Evolutionary conservation across 2,797 vertebrate genomes (phyloP).

Genomic region (Gadopsis marmoratus): DNA sequence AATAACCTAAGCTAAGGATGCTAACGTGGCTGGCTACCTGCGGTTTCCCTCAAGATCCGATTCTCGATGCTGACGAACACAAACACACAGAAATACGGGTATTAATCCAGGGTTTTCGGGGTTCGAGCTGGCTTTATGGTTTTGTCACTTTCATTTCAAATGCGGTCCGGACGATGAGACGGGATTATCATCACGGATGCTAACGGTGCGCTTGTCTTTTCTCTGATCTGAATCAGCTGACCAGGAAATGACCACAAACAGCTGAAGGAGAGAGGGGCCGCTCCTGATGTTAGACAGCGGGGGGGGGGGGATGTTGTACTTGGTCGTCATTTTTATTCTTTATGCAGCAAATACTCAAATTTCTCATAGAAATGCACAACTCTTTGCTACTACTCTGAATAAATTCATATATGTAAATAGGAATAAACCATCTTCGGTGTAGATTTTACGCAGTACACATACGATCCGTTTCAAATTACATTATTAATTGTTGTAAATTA

Average conservation of each 20-base stretch:
- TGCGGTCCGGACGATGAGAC: constrained; percentile 27
- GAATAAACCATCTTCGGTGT: not conserved
- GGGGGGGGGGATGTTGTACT: not conserved
- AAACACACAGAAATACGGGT: constrained; percentile 2
- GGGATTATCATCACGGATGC: constrained; percentile 47
- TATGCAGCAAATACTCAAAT: not conserved
- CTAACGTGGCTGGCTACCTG: constrained; percentile 70
- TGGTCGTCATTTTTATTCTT: not conserved
- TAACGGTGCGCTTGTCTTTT: constrained; percentile 25
- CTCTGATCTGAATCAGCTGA: constrained; percentile 72
- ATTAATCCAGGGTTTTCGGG: constrained; percentile 1
- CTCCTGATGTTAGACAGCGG: constrained; percentile 34
- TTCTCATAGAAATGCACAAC: not conserved
- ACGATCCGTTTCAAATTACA: not conserved
- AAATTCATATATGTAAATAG: not conserved
- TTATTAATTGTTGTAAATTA: not conserved
- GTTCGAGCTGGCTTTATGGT: not conserved
- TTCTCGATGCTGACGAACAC: constrained; percentile 9
- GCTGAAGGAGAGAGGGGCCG: constrained; percentile 43
- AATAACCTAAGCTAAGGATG: constrained; percentile 62
- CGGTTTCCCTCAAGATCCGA: constrained; percentile 37
- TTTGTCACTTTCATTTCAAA: constrained; percentile 43
- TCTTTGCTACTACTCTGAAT: not conserved
- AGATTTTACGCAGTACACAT: not conserved
- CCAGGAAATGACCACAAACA: constrained; percentile 69